Conservation (phyloP, 2,888 invertebrate species). For the Macrophya annulata region DNA sequence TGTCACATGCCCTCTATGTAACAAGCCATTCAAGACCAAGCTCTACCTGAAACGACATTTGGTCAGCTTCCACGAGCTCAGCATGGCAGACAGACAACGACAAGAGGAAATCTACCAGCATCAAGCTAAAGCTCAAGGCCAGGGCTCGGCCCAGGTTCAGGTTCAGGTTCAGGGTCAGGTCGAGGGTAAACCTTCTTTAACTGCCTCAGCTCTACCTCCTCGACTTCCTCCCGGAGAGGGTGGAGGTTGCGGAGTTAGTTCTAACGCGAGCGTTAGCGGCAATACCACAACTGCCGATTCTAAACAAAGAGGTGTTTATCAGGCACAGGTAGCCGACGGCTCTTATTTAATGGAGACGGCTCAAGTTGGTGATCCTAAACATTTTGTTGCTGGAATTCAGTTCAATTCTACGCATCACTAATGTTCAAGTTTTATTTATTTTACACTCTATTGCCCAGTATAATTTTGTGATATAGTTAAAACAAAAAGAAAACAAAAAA, state of each 20-base stretch:
- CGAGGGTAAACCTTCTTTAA: constrained; percentile 61
- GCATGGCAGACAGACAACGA: constrained; percentile 75
- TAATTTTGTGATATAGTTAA: constrained; percentile 57
- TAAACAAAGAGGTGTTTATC: constrained; percentile 72
- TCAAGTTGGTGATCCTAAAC: constrained; percentile 72
- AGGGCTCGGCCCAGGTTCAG: constrained; percentile 63
- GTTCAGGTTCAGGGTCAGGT: constrained; percentile 61
- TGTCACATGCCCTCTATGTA: constrained; percentile 83
- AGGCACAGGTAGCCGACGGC: constrained; percentile 69
- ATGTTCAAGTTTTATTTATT: constrained; percentile 61
- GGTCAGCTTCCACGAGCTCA: constrained; percentile 82
- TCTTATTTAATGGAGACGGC: constrained; percentile 70
- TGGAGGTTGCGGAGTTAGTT: constrained; percentile 55
- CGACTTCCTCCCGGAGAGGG: constrained; percentile 61
- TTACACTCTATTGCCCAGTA: constrained; percentile 40
- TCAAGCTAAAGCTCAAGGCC: constrained; percentile 71
- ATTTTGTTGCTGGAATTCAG: constrained; percentile 73
- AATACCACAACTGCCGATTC: constrained; percentile 62
- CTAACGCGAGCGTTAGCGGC: constrained; percentile 41
- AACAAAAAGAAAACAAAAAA: constrained; percentile 25
- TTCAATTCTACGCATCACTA: constrained; percentile 78
- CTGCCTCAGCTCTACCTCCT: constrained; percentile 59
- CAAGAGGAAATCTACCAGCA: constrained; percentile 78
- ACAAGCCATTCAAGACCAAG: constrained; percentile 85
- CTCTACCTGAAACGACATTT: constrained; percentile 84